phyloP scores from a whole-genome alignment of 2,888 invertebrate species.

The Diadegma fenestrale region DNA sequence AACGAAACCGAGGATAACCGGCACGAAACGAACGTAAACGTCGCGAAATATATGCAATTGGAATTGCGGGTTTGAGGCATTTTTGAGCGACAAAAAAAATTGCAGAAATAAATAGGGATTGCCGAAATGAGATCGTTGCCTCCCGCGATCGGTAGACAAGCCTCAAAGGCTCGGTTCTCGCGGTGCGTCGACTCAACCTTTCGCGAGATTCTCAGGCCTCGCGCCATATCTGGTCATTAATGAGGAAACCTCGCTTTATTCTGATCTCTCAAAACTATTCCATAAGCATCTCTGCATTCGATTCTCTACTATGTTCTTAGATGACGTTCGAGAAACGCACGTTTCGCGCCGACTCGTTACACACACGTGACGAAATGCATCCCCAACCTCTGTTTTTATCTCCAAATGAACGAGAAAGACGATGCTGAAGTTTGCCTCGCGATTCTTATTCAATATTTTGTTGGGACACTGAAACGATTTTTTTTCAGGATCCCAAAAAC shows the following conservation, averaged over 20 bases:
- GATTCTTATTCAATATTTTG: too few species aligned
- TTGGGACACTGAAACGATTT: too few species aligned
- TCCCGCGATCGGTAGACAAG: conserved; percentile 46
- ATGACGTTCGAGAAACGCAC: too few species aligned
- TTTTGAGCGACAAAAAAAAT: neutral
- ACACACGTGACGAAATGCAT: too few species aligned
- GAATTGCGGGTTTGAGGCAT: conserved; percentile 8
- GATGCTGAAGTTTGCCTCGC: too few species aligned
- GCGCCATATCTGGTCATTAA: conserved; percentile 68
- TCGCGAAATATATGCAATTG: conserved; percentile 31
- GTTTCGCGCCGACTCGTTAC: too few species aligned
- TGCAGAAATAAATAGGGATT: conserved; percentile 30
- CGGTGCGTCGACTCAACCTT: neutral
- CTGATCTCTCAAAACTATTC: neutral
- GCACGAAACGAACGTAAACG: conserved; percentile 26
- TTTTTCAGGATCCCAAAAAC: too few species aligned
- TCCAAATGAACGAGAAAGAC: too few species aligned
- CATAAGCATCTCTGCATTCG: too few species aligned
- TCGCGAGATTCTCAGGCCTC: conserved; percentile 62
- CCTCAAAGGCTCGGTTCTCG: neutral
- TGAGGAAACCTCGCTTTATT: conserved; percentile 58
- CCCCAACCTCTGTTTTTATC: too few species aligned
- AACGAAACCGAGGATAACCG: conserved; percentile 62
- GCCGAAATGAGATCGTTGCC: conserved; percentile 16
- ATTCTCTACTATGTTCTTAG: neutral